These are phyloP conservation scores for Grammomys surdaster DNA, from an alignment of 2,113 vertebrate genomes.

Conservation along the genomic window DNA sequence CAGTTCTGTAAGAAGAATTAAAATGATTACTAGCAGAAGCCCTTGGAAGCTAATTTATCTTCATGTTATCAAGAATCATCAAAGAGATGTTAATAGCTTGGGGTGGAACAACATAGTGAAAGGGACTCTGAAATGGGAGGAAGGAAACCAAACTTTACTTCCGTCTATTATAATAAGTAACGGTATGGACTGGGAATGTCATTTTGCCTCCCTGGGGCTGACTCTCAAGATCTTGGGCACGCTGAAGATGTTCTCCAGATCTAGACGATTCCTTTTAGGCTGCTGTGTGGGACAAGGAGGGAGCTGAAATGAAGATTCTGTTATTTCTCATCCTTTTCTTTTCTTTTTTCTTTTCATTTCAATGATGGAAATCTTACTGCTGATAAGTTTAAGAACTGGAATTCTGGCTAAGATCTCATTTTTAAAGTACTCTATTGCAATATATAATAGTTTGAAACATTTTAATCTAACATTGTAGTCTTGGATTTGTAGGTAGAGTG, in stretches of 20 bases:
- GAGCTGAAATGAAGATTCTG: constrained; percentile 47
- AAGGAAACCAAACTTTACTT: constrained; percentile 14
- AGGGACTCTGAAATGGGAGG: constrained; percentile 37
- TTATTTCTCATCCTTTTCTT: not conserved
- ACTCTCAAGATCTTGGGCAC: not conserved
- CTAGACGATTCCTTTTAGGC: constrained; percentile 17
- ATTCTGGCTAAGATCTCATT: constrained; percentile 54
- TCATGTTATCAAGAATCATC: constrained; percentile 13
- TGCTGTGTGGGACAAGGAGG: not conserved
- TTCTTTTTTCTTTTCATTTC: not conserved
- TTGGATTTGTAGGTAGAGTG: not conserved
- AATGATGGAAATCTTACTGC: constrained; percentile 20
- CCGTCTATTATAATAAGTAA: not conserved
- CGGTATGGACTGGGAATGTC: not conserved
- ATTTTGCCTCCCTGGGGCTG: not conserved
- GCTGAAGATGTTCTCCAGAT: constrained; percentile 1
- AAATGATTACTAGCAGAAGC: not conserved
- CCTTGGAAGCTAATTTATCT: not conserved
- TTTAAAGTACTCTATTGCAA: constrained; percentile 31
- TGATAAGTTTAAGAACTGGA: not conserved
- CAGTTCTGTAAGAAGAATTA: not conserved
- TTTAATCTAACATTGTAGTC: not conserved
- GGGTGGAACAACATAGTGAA: not conserved
- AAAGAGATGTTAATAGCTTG: not conserved
- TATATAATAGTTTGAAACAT: not conserved